These are phyloP conservation scores for Hesperia comma DNA, from an alignment of 2,888 invertebrate genomes.

Conservation along the genomic window DNA sequence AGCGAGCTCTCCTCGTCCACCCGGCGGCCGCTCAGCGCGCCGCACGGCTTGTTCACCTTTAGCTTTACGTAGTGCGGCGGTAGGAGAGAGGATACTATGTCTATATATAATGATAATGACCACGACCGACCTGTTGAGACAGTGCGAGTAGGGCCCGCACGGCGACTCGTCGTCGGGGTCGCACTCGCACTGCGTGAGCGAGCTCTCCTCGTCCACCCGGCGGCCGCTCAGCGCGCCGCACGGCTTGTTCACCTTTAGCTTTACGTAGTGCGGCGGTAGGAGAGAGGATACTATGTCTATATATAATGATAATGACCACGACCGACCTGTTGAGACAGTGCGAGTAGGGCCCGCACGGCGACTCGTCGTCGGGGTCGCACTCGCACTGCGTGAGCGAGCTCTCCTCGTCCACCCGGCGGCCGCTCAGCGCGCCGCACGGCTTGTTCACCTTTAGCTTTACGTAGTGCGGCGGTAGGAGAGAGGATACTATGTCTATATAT, in stretches of 20 bases:
- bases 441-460: no score
- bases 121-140: slow-evolving; percentile 90
- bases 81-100: slow-evolving; percentile 80
- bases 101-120: no score
- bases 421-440: no score
- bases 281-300: slow-evolving; percentile 79
- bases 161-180: slow-evolving; percentile 87
- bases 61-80: slow-evolving; percentile 91
- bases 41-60: slow-evolving; percentile 86
- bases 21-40: slow-evolving; percentile 67
- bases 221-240: slow-evolving; percentile 72
- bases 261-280: slow-evolving; percentile 89
- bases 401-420: no score
- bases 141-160: slow-evolving; percentile 92
- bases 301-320: no score
- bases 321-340: no score
- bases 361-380: no score
- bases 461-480: no score
- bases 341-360: no score
- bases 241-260: slow-evolving; percentile 88
- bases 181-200: slow-evolving; percentile 91
- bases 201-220: slow-evolving; percentile 75
- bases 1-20: slow-evolving; percentile 81
- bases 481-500: no score
- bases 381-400: no score